phyloP scores from a whole-genome alignment of 2,888 invertebrate genomes.

The Lampropteryx suffumata region DNA sequence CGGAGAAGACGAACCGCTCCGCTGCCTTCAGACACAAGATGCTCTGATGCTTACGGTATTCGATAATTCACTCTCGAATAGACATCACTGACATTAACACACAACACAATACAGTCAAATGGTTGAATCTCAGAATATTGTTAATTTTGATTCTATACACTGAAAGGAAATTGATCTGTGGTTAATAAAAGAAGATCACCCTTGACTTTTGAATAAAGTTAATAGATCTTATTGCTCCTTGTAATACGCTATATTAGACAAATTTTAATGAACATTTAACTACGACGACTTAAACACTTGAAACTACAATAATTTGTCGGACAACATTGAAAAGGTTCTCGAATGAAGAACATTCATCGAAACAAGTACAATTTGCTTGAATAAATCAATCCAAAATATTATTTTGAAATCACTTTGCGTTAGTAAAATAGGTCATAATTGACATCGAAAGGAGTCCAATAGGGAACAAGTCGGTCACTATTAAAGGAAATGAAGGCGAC shows the following conservation, averaged over 20 bases:
- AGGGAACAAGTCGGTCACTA: conserved; percentile 63
- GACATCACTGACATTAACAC: conserved; percentile 17
- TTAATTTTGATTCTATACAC: neutral
- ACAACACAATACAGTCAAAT: conserved; percentile 1
- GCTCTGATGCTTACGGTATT: conserved; percentile 40
- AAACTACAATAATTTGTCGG: neutral
- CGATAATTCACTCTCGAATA: conserved; percentile 40
- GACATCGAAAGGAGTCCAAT: conserved; percentile 50
- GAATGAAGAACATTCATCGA: conserved; percentile 1
- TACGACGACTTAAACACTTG: no score
- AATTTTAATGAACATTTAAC: no score
- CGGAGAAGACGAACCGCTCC: conserved; percentile 36
- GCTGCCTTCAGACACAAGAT: conserved; percentile 41
- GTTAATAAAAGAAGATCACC: no score
- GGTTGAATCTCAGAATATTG: neutral
- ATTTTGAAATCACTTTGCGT: conserved; percentile 28
- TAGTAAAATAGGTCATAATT: conserved; percentile 46
- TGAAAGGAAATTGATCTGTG: no score
- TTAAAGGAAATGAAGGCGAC: conserved; percentile 69
- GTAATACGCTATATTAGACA: no score
- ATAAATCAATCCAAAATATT: conserved; percentile 21
- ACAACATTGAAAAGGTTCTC: neutral
- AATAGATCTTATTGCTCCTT: no score
- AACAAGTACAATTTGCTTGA: conserved; percentile 8
- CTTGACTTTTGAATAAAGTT: no score